Conservation (phyloP, 64 coral and sea anemone species). For the Porites lutea region DNA sequence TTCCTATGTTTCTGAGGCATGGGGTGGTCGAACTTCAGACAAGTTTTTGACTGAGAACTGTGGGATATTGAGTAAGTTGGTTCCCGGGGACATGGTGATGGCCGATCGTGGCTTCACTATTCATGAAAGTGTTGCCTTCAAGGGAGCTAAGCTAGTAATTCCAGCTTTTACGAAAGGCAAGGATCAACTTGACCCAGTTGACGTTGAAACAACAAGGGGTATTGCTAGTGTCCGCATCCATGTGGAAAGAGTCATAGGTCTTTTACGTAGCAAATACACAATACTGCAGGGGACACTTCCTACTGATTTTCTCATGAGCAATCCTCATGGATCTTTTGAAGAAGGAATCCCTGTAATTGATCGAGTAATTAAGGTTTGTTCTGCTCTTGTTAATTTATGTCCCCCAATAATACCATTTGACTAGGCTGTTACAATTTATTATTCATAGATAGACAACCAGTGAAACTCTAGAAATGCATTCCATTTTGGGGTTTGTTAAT, state of each 20-base stretch:
- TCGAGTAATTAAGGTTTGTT: slow-evolving; percentile 47
- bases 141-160: slow-evolving; percentile 20
- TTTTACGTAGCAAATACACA: slow-evolving; percentile 5
- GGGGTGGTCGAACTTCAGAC: slow-evolving; percentile 23
- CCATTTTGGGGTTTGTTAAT: background rate
- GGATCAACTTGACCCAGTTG: slow-evolving; percentile 6
- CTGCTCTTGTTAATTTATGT: slow-evolving; percentile 45
- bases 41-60: slow-evolving; percentile 49
- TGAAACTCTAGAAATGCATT: background rate
- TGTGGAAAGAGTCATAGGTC: slow-evolving; percentile 34
- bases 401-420: slow-evolving; percentile 51
- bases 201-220: slow-evolving; percentile 49
- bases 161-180: slow-evolving; percentile 63
- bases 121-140: slow-evolving; percentile 9
- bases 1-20: slow-evolving; percentile 17
- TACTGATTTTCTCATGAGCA: slow-evolving; percentile 41
- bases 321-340: slow-evolving; percentile 9
- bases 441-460: slow-evolving; percentile 38
- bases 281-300: slow-evolving; percentile 33
- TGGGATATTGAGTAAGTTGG: slow-evolving; percentile 18
- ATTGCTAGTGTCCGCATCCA: slow-evolving; percentile 35
- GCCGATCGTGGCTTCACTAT: slow-evolving; percentile 42
- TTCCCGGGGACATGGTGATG: slow-evolving; percentile 48
- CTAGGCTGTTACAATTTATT: slow-evolving; percentile 25
- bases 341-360: slow-evolving; percentile 33